A percentile compares a stretch with the other conserved stretches of the same genome.
These are phyloP conservation scores for Dendrocincla tyrannina DNA, from an alignment of 2,797 vertebrate species.

Conservation along the genomic window DNA sequence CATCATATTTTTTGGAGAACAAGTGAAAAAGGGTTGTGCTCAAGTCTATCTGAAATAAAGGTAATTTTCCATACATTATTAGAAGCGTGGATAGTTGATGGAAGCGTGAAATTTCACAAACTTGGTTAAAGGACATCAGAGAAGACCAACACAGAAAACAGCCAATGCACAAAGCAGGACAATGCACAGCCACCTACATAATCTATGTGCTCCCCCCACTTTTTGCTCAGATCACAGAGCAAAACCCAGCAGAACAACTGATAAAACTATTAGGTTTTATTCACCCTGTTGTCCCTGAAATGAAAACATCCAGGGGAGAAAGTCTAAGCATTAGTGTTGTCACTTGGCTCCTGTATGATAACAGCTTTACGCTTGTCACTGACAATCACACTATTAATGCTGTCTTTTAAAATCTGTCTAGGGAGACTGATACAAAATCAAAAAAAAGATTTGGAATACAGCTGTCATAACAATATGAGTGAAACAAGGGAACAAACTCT, in stretches of 20 bases:
- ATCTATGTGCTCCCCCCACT: neutral
- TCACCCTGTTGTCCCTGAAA: neutral
- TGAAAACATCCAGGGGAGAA: neutral
- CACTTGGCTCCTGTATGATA: conserved; percentile 3
- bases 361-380: conserved; percentile 23
- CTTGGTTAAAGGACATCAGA: neutral
- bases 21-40: neutral
- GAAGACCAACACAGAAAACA: neutral
- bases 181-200: neutral
- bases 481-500: conserved; percentile 27
- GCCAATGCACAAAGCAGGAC: neutral
- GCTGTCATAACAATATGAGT: conserved; percentile 53
- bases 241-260: neutral
- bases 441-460: conserved; percentile 51
- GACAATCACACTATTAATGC: conserved; percentile 33
- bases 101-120: neutral
- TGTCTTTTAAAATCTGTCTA: conserved; percentile 45
- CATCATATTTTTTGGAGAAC: neutral
- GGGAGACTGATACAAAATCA: conserved; percentile 41
- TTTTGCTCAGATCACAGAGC: neutral
- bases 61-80: neutral
- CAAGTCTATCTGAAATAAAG: neutral
- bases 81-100: neutral
- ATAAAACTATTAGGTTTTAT: neutral
- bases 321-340: neutral